Evolutionary conservation across 1,140 invertebrate genomes (phyloP), one percentile per base, ranked within the genome.

Genomic region (Drosophila prosaltans): DNA sequence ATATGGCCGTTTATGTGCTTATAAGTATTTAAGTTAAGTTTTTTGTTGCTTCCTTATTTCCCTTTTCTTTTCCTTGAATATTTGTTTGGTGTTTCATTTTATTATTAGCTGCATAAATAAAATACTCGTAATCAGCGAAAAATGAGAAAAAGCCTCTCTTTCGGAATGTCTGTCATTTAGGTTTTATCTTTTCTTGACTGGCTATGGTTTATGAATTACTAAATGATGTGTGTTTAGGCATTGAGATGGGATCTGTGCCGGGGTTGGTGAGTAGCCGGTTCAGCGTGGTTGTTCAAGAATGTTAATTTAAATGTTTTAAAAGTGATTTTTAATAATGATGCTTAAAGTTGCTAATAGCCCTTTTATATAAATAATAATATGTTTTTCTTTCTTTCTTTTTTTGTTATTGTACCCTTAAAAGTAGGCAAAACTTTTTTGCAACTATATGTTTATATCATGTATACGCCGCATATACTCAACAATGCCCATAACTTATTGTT

Each of bases 71-170:
- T 69, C 45, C 64, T 69, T 39, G 63, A 80, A 66, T 80, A 69
- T 80, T 77, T 75, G 76, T 54, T 69, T 79, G 74, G 65, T 61
- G 63, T 66, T 80, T 77, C 59, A 73, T 80, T 80, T 80, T 80
- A 77, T 77, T 74, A 77, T 80, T 79, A 79, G 73, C 76, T 76
- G 73, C 73, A 79, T 76, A 79, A 75, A 76, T 72, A 72, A 79
- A 76, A 69, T 72, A 54, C 74, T 66, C 40, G 51, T 54, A 51
- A 51, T 51, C 45, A 51, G 45, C 45, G 45, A 11, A 51, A 51
- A 51, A 51, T 51, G 45, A 51, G 45, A 51, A 51, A 51, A 51
- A 51, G 45, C 45, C 21, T 51, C 45, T 10, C 8, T 26, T 51
- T 26, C 57, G 36, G 57, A 59, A 32, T 63, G 41, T 60, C 54